Evolutionary conservation across 1,140 invertebrate genomes (phyloP).

Genomic region (Calosoma granatense): DNA sequence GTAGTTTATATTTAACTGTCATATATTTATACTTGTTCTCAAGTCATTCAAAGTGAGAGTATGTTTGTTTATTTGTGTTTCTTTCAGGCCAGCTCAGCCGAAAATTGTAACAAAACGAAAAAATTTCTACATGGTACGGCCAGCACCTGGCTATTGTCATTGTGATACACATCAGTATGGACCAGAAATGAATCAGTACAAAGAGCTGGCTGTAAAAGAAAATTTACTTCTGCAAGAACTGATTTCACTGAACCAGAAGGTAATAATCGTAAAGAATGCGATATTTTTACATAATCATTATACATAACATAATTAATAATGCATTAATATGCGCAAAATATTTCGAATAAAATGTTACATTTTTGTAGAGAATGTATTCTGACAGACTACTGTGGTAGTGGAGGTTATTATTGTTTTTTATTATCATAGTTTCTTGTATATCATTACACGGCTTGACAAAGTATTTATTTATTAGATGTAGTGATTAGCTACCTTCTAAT

Average conservation of each 20-base stretch:
- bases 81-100: conserved; percentile 41
- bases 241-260: conserved; percentile 37
- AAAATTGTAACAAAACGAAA: conserved; percentile 32
- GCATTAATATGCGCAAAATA: background rate
- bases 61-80: no score
- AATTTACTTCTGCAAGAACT: conserved; percentile 41
- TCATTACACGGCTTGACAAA: no score
- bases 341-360: no score
- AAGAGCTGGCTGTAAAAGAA: conserved; percentile 44
- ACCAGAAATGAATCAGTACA: conserved; percentile 43
- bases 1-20: no score
- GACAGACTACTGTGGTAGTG: no score
- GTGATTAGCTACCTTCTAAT: no score
- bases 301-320: background rate
- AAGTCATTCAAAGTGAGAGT: no score
- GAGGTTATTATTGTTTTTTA: background rate
- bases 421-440: background rate
- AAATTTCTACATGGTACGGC: conserved; percentile 30
- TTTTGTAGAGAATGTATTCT: no score
- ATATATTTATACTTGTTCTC: no score
- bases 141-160: conserved; percentile 41
- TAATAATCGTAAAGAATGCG: no score
- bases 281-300: conserved; percentile 1
- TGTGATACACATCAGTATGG: conserved; percentile 43
- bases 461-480: background rate